Evolutionary conservation across 2,888 invertebrate species (phyloP).

Genomic region (Kryphioiulus occultus): DNA sequence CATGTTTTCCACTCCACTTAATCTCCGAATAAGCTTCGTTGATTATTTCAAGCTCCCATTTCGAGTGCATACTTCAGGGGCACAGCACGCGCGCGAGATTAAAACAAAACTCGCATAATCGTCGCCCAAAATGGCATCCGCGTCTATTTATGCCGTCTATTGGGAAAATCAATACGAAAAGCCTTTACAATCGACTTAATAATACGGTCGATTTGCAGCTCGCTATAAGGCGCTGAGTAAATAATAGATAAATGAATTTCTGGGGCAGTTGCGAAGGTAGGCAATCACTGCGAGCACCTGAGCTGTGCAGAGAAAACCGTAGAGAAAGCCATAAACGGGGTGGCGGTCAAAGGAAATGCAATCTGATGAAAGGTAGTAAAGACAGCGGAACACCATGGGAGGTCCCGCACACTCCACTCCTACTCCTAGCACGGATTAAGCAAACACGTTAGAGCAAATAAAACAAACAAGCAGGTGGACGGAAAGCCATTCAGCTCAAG

Average conservation of each 20-base stretch:
- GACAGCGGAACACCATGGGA: neutral
- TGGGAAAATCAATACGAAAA: neutral
- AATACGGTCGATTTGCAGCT: slow-evolving; percentile 10
- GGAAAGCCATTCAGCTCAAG: neutral
- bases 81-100: neutral
- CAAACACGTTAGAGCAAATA: neutral
- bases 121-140: slow-evolving; percentile 20
- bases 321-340: neutral
- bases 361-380: neutral
- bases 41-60: neutral
- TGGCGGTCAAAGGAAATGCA: too few species aligned
- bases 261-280: neutral
- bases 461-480: neutral
- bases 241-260: neutral
- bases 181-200: neutral
- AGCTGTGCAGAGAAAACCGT: neutral
- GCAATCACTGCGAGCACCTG: neutral
- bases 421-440: neutral
- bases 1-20: neutral
- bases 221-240: neutral
- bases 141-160: neutral
- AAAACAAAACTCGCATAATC: neutral
- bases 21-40: neutral
- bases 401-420: neutral
- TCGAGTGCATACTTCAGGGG: neutral